Evolutionary conservation across 2,113 vertebrate genomes (phyloP), one percentile per base, ranked within the genome.

Genomic region (Hippocampus barbouri): DNA sequence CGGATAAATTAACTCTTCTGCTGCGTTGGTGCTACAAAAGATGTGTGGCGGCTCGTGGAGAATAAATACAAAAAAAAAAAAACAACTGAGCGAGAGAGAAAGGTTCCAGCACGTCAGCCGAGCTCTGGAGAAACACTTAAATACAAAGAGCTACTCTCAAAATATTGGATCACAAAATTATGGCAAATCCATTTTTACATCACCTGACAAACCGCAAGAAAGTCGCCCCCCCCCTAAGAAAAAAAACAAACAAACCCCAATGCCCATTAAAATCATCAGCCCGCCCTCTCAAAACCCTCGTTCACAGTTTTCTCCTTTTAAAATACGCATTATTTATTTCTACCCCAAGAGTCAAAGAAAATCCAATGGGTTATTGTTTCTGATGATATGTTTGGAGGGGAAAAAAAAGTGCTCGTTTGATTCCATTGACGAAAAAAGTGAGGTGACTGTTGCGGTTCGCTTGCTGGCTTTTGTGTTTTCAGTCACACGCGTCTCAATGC

Each of bases 331-430:
- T 71, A 82, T 81, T 38, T 38, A 5, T 5, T 38, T 38, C 5
- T 69, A 87, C 60, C 84, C 85, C 81, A 83, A 89, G 81, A 82
- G 83, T 83, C 78, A 81, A 65, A 38, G 34, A 38, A 85, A 87
- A 84, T 84, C 82, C 71, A 74, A 81, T 80, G 82, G 80, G 85
- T 88, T 86, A 84, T 85, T 89, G 84, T 86, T 85, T 89, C 89
- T 84, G 86, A 86, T 89, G 85, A 83, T 85, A 88, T 83, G 75
- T 79, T 88, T 69, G 15, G 59, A 23, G 53, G 8, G 11, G 51
- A 34, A 76, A 76, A 91, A 92, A 93, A 92, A 93, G 92, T 93
- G 92, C 92, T 93, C 88, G 88, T 90, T 89, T 89, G 87, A 92
- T 89, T 92, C 83, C 86, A 81, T 82, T 86, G 86, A 90, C 85